Evolutionary conservation across 2,113 vertebrate genomes (phyloP).

Genomic region (Anoura caudifer): DNA sequence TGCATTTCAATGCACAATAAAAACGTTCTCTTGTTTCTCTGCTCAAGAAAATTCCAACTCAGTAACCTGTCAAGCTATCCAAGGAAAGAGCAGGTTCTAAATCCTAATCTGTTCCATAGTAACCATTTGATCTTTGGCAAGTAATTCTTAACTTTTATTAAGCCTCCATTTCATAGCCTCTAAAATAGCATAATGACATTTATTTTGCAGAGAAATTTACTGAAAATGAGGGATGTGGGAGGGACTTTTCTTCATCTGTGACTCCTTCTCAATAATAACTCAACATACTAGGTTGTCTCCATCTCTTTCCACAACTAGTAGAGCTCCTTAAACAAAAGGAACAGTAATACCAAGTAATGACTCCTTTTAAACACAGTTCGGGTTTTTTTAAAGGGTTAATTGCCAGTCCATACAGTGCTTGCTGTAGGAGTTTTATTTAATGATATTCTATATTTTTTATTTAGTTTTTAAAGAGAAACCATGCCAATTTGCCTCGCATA

Average conservation of each 20-base stretch:
- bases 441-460: background rate
- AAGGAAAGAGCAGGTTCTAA: background rate
- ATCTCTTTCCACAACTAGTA: background rate
- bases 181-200: background rate
- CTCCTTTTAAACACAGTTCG: background rate
- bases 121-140: background rate
- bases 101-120: background rate
- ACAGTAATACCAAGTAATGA: background rate
- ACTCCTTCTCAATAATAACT: background rate
- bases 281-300: background rate
- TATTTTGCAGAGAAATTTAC: background rate
- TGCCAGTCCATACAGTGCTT: background rate
- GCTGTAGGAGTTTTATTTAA: background rate
- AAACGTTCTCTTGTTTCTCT: background rate
- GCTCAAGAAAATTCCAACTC: background rate
- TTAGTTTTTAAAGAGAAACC: background rate
- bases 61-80: background rate
- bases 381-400: background rate
- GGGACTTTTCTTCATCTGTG: background rate
- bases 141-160: background rate
- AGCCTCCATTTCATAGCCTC: background rate
- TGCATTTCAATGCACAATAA: background rate
- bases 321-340: background rate
- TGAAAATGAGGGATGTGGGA: background rate
- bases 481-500: background rate